phyloP scores from a whole-genome alignment of 2,888 invertebrate species.

The Drosophila hamatofila region DNA sequence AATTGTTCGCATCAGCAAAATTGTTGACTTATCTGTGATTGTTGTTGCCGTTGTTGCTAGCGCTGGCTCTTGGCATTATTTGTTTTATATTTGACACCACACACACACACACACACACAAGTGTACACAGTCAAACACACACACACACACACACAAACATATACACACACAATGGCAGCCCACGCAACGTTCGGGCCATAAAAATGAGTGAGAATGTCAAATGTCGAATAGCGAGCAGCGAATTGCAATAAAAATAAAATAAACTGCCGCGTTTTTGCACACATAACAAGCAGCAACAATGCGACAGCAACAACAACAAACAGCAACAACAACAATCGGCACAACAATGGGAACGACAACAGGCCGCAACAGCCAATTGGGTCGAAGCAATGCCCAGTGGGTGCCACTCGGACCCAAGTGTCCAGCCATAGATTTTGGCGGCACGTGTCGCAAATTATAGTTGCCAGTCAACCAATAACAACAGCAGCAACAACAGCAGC shows the following conservation, averaged over 20 bases:
- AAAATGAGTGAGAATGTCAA: slow-evolving; percentile 60
- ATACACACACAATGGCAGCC: slow-evolving; percentile 22
- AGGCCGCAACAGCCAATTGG: slow-evolving; percentile 23
- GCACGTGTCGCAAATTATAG: slow-evolving; percentile 76
- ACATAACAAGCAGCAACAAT: slow-evolving; percentile 21
- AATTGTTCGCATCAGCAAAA: slow-evolving; percentile 61
- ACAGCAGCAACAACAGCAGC: slow-evolving; percentile 19
- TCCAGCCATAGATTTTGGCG: slow-evolving; percentile 58
- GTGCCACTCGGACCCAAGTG: slow-evolving; percentile 28
- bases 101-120: slow-evolving; percentile 15
- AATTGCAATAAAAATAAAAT: slow-evolving; percentile 77
- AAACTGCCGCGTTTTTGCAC: slow-evolving; percentile 65
- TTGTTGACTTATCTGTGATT: slow-evolving; percentile 74
- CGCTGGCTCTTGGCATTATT: slow-evolving; percentile 63
- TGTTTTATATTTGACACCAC: slow-evolving; percentile 75
- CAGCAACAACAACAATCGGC: slow-evolving; percentile 5
- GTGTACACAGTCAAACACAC: slow-evolving; percentile 16
- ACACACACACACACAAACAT: slow-evolving; percentile 11
- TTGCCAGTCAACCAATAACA: slow-evolving; percentile 43
- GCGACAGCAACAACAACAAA: slow-evolving; percentile 13
- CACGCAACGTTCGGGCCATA: slow-evolving; percentile 53
- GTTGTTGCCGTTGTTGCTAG: slow-evolving; percentile 47
- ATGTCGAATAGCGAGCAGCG: slow-evolving; percentile 44
- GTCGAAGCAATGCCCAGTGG: slow-evolving; percentile 16
- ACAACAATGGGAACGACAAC: slow-evolving; percentile 16